phyloP scores from a whole-genome alignment of 2,888 invertebrate genomes.

The Epistrophella euchroma region DNA sequence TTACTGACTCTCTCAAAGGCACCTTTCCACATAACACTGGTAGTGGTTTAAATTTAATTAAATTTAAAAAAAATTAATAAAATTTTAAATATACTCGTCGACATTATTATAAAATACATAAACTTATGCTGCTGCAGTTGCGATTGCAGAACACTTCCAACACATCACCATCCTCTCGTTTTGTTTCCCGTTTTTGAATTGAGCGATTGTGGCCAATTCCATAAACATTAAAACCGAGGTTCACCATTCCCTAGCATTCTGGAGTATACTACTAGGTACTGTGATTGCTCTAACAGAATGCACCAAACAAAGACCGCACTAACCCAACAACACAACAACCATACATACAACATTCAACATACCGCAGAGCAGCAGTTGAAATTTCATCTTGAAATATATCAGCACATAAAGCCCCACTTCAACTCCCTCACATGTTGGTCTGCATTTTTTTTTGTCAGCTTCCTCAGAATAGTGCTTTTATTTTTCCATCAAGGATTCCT shows the following conservation, averaged over 20 bases:
- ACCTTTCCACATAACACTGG: conserved; percentile 26
- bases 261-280: neutral
- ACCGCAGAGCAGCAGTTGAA: conserved; percentile 72
- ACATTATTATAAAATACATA: conserved; percentile 12
- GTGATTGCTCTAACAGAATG: conserved; percentile 27
- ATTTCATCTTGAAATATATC: conserved; percentile 66
- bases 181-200: conserved; percentile 66
- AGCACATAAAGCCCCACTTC: conserved; percentile 15
- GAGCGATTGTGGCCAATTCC: conserved; percentile 75
- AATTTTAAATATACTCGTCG: conserved; percentile 24
- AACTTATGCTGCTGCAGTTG: conserved; percentile 37
- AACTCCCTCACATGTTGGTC: conserved; percentile 51
- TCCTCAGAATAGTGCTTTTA: conserved; percentile 21
- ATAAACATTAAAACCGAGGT: conserved; percentile 70
- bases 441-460: conserved; percentile 40
- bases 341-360: conserved; percentile 70
- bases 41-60: neutral
- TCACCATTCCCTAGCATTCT: conserved; percentile 15
- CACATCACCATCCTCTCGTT: conserved; percentile 22
- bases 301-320: conserved; percentile 49
- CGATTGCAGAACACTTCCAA: neutral
- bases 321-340: conserved; percentile 55
- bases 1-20: conserved; percentile 41
- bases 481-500: neutral
- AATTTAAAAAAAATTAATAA: neutral